Evolutionary conservation across 2,113 vertebrate species (phyloP).

Genomic region (Chitala chitala): DNA sequence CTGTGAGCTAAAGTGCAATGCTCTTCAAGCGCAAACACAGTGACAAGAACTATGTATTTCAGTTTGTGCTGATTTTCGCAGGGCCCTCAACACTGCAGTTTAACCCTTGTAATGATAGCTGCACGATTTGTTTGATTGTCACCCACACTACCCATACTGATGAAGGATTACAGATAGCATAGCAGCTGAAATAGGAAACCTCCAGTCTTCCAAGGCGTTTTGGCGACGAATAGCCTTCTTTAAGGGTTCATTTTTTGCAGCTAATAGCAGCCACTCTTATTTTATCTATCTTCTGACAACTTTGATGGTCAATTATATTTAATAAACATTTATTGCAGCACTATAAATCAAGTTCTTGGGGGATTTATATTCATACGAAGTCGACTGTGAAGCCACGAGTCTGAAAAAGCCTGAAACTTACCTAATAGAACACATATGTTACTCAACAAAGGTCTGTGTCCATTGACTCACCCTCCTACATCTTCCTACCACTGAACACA

Average conservation of each 20-base stretch:
- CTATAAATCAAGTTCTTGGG: conserved; percentile 69
- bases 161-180: conserved; percentile 27
- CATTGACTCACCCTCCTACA: conserved; percentile 39
- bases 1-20: no score
- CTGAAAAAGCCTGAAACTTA: conserved; percentile 51
- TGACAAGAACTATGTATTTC: no score
- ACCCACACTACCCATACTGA: neutral
- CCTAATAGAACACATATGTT: conserved; percentile 68
- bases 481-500: conserved; percentile 31
- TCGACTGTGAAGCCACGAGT: conserved; percentile 62
- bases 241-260: conserved; percentile 48
- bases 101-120: neutral
- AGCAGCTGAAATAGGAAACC: conserved; percentile 51
- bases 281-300: conserved; percentile 53
- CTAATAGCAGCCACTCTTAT: conserved; percentile 35
- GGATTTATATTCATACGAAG: conserved; percentile 57
- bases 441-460: conserved; percentile 39
- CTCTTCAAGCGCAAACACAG: no score
- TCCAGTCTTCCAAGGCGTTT: conserved; percentile 46
- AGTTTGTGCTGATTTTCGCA: no score
- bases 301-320: conserved; percentile 73
- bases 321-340: conserved; percentile 64
- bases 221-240: conserved; percentile 50
- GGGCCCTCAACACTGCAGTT: neutral
- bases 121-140: neutral